phyloP scores from a whole-genome alignment of 2,113 vertebrate genomes.

The Australoheros scitulus region DNA sequence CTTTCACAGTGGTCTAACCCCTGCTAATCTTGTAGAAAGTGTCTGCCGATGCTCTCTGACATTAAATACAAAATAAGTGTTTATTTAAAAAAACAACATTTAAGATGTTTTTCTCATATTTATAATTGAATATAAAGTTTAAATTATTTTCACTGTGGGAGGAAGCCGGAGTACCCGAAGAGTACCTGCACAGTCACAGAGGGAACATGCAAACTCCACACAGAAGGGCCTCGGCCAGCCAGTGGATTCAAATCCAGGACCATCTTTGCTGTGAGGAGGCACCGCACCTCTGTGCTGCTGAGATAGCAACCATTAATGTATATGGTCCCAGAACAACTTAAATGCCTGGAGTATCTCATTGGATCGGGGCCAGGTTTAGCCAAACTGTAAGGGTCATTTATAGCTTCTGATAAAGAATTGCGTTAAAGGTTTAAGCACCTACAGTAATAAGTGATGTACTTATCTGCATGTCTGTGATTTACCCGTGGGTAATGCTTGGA shows the following conservation, averaged over 20 bases:
- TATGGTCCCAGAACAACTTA: background rate
- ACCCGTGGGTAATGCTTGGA: slow-evolving; percentile 3
- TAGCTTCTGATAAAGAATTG: slow-evolving; percentile 45
- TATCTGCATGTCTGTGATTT: slow-evolving; percentile 28
- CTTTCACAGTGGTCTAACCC: no score
- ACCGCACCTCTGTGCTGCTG: background rate
- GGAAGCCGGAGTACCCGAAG: no score
- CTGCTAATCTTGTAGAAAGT: background rate
- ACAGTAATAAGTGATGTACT: slow-evolving; percentile 33
- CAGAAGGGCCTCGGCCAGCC: background rate
- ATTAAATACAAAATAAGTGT: background rate
- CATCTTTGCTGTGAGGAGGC: background rate
- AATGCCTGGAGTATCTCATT: slow-evolving; percentile 19
- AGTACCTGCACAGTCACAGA: no score
- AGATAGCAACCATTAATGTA: slow-evolving; percentile 29
- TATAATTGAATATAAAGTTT: background rate
- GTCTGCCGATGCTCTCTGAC: background rate
- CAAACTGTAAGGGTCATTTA: slow-evolving; percentile 39
- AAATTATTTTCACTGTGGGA: background rate
- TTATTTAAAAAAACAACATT: background rate
- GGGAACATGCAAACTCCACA: background rate
- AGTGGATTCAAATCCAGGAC: background rate
- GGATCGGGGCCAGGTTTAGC: slow-evolving; percentile 29
- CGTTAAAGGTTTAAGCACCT: slow-evolving; percentile 51
- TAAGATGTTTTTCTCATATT: background rate